These are phyloP conservation scores for Sebastes alutus DNA, from an alignment of 2,797 vertebrate species.

Conservation along the genomic window DNA sequence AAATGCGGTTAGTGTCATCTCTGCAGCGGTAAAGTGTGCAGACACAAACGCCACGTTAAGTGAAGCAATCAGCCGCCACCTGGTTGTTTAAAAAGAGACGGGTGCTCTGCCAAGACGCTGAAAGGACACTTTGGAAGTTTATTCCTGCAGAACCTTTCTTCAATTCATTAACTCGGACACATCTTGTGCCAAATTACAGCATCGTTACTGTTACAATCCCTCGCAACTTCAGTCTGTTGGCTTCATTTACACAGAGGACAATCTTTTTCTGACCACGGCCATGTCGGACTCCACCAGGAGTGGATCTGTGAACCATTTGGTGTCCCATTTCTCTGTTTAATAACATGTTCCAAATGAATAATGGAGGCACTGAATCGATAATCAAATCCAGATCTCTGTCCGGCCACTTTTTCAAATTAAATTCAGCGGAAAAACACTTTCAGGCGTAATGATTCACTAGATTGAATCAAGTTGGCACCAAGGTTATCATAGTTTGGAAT, in stretches of 20 bases:
- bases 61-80: constrained; percentile 10
- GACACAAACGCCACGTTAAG: not conserved
- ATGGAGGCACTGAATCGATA: not conserved
- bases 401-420: not conserved
- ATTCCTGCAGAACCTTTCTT: not conserved
- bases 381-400: constrained; percentile 13
- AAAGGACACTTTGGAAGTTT: not conserved
- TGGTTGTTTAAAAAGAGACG: not conserved
- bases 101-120: not conserved
- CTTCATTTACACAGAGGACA: not conserved
- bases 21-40: not conserved
- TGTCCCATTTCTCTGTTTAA: not conserved
- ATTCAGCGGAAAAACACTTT: not conserved
- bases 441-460: not conserved
- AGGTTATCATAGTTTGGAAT: no score
- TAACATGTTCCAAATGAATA: not conserved
- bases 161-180: not conserved
- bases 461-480: not conserved
- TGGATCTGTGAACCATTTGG: not conserved
- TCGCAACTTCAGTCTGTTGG: not conserved
- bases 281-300: not conserved
- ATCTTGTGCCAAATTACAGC: not conserved
- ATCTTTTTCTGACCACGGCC: not conserved
- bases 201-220: not conserved
- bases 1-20: constrained; percentile 15